A percentile compares a stretch with the other conserved stretches of the same genome.
phyloP scores from a whole-genome alignment of 1,140 invertebrate species.

The Ditylenchus dipsaci region DNA sequence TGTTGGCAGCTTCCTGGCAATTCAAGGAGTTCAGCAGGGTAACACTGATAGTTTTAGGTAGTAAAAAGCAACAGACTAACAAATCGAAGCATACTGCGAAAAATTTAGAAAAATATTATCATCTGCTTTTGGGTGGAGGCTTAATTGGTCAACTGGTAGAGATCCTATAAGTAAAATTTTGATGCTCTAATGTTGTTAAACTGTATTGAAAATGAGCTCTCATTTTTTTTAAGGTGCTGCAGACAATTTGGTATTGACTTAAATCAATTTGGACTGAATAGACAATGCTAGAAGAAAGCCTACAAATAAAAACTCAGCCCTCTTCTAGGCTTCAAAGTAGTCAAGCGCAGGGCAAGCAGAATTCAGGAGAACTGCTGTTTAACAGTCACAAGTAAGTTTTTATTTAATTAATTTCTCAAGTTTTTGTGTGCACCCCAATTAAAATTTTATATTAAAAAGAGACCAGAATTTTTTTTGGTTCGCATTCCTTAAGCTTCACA shows the following conservation, averaged over 20 bases:
- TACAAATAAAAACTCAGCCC: neutral
- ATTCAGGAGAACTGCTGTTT: too few species aligned
- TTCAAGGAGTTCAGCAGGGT: neutral
- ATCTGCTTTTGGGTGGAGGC: neutral
- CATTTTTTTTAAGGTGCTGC: neutral
- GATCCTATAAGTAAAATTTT: neutral
- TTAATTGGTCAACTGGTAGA: neutral
- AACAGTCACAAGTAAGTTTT: too few species aligned
- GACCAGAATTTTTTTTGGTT: too few species aligned
- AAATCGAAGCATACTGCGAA: too few species aligned
- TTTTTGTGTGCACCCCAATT: too few species aligned
- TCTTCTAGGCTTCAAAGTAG: neutral
- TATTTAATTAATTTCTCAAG: too few species aligned
- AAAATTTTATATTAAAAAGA: too few species aligned
- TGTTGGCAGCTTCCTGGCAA: neutral
- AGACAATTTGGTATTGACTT: neutral
- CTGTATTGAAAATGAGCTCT: too few species aligned
- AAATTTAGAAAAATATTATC: constrained; percentile 1
- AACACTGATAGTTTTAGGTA: constrained; percentile 1
- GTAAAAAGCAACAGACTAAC: too few species aligned
- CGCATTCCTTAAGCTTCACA: too few species aligned
- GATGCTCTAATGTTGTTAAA: neutral
- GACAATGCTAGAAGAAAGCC: neutral
- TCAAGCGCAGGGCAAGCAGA: too few species aligned
- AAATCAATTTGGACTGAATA: neutral